Conservation (phyloP, 53 echinoderm and acorn worm genomes). For the Holothuria scabra region DNA sequence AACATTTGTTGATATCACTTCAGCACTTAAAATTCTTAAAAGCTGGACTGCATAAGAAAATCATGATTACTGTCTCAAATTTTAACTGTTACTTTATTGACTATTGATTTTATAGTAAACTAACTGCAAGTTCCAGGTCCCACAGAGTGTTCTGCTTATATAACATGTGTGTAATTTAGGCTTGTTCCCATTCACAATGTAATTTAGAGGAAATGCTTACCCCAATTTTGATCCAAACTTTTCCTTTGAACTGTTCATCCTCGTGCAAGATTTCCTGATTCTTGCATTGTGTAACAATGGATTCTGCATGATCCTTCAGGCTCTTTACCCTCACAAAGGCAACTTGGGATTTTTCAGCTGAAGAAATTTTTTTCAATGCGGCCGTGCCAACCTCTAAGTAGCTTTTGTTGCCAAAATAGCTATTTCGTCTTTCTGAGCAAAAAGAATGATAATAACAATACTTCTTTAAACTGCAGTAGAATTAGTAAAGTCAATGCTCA, state of each 20-base stretch:
- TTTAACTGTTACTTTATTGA: too few relatives aligned
- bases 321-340: constrained; percentile 7
- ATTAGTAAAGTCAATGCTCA: too few relatives aligned
- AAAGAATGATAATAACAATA: neutral
- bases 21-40: too few relatives aligned
- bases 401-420: neutral
- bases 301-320: neutral
- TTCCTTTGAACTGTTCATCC: neutral
- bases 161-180: too few relatives aligned
- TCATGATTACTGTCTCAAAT: too few relatives aligned
- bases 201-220: constrained; percentile 1
- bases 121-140: too few relatives aligned
- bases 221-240: constrained; percentile 18
- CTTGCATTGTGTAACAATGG: neutral
- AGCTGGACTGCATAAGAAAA: too few relatives aligned
- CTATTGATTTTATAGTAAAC: too few relatives aligned
- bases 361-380: neutral
- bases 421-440: neutral
- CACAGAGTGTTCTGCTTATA: too few relatives aligned
- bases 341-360: constrained; percentile 2
- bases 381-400: neutral
- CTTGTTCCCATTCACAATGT: neutral
- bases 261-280: neutral
- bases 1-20: too few relatives aligned
- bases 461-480: too few relatives aligned